phyloP scores from a whole-genome alignment of 1,140 invertebrate genomes.

The Agrypnia vestita region DNA sequence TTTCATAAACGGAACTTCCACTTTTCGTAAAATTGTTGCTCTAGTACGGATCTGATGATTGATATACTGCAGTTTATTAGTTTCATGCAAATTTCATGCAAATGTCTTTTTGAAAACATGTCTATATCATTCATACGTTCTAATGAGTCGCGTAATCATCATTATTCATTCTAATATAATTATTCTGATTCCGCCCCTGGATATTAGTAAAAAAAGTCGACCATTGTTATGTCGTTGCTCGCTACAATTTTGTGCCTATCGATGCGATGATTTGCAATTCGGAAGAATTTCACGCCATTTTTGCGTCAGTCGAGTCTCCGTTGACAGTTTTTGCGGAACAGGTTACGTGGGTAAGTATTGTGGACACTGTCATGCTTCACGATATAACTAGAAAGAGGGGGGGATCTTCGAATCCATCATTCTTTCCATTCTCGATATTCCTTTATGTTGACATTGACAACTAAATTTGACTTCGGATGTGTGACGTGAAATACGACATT shows the following conservation, averaged over 20 bases:
- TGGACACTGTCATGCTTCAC: background rate
- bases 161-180: no score
- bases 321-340: slow-evolving; percentile 11
- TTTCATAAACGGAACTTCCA: no score
- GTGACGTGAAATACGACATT: slow-evolving; percentile 27
- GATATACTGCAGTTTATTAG: no score
- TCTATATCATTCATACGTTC: no score
- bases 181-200: background rate
- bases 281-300: slow-evolving; percentile 36
- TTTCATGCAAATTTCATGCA: no score
- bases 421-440: background rate
- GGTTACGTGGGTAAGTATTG: slow-evolving; percentile 1
- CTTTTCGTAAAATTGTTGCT: no score
- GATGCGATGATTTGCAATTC: slow-evolving; percentile 31
- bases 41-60: no score
- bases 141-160: no score
- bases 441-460: slow-evolving; percentile 29
- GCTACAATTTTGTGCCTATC: slow-evolving; percentile 36
- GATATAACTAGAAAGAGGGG: background rate
- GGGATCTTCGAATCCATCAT: slow-evolving; percentile 25
- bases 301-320: slow-evolving; percentile 23
- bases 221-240: slow-evolving; percentile 19
- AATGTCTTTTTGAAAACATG: no score
- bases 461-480: slow-evolving; percentile 7
- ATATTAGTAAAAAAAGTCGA: background rate